Percentiles rank a stretch among this genome's conserved stretches.
These are phyloP conservation scores for Nasonia giraulti DNA, from an alignment of 1,140 invertebrate genomes.

Conservation along the genomic window DNA sequence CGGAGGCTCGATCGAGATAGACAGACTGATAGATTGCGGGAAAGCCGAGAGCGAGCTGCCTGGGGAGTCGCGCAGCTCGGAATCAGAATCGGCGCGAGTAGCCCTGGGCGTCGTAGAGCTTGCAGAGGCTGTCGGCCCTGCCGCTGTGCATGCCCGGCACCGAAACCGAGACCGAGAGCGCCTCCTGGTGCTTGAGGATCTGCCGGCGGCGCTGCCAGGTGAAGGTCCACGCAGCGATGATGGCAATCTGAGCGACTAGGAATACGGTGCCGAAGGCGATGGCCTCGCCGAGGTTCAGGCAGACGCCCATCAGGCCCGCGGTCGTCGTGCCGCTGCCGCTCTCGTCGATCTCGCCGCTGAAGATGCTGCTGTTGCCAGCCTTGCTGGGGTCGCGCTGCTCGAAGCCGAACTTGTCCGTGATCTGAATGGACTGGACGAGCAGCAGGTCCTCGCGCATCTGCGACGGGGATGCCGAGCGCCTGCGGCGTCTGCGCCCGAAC, in stretches of 20 bases:
- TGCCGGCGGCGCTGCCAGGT: constrained; percentile 86
- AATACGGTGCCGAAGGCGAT: constrained; percentile 89
- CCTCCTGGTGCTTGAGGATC: constrained; percentile 76
- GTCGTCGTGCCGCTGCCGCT: constrained; percentile 74
- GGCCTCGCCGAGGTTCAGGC: constrained; percentile 85
- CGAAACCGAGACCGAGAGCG: constrained; percentile 75
- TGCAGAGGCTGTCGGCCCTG: constrained; percentile 87
- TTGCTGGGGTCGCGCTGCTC: constrained; percentile 75
- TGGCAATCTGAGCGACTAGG: constrained; percentile 86
- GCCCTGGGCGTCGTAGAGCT: constrained; percentile 89
- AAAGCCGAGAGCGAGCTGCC: background rate
- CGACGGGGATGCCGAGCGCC: constrained; percentile 70
- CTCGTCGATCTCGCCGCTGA: constrained; percentile 61
- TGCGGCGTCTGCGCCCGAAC: constrained; percentile 82
- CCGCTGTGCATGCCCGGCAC: constrained; percentile 75
- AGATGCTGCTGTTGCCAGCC: constrained; percentile 9
- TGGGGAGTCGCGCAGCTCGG: background rate
- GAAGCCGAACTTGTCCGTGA: constrained; percentile 93
- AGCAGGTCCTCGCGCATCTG: constrained; percentile 86
- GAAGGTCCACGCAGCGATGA: constrained; percentile 88
- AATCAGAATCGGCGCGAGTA: constrained; percentile 88
- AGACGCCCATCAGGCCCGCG: constrained; percentile 76
- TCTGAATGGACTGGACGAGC: constrained; percentile 92
- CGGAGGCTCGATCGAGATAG: background rate
- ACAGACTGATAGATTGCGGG: constrained; percentile 4